Evolutionary conservation across 1,140 invertebrate genomes (phyloP), one percentile per base, ranked within the genome.

Genomic region (Plectrocnemia conspersa): DNA sequence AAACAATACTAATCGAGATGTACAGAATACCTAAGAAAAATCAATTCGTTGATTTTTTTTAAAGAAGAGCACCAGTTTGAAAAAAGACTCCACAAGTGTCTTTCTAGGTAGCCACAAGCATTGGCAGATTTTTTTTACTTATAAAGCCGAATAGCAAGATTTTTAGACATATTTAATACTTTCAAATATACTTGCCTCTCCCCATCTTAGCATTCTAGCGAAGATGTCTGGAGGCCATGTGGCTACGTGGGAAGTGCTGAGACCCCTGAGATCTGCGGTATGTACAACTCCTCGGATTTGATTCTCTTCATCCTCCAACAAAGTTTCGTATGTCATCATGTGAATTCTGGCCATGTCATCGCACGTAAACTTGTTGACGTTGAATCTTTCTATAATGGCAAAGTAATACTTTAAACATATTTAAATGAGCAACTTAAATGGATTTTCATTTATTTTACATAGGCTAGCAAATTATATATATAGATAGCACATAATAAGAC

Each of bases 221-320:
- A 86, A 85, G 64, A 84, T 82, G 2, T 76, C 77, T 2, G 83
- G 80, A 59, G 81, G 79, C 80, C 83, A 87, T 10, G 81, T 70
- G 16, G 82, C 80, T 27, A 85, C 67, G 64, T 83, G 79, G 1
- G 80, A 73, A 1, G 79, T 70, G 22, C 73, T 74, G 0, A 81
- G 73, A 0, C 79, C 79, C 7, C 68, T 66, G 3, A 80, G 73
- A 60, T 87, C 82, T 0, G 79, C 82, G 15, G 88, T 76, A 64
- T 88, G 84, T 1, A 76, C 80, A 33, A 86, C 78, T 0, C 85
- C 85, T 18, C 80, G 71, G 18, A 86, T 77, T 63, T 90, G 87
- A 57, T 82, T 84, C 29, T 79, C 74, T 58, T 86, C 81, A 61
- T 89, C 85, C 42, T 85, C 81, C 63, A 89, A 68, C 13, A 89